A percentile compares a stretch with the other conserved stretches of the same genome.
These are phyloP conservation scores for Paratilapia polleni DNA, from an alignment of 2,113 vertebrate species.

Conservation along the genomic window DNA sequence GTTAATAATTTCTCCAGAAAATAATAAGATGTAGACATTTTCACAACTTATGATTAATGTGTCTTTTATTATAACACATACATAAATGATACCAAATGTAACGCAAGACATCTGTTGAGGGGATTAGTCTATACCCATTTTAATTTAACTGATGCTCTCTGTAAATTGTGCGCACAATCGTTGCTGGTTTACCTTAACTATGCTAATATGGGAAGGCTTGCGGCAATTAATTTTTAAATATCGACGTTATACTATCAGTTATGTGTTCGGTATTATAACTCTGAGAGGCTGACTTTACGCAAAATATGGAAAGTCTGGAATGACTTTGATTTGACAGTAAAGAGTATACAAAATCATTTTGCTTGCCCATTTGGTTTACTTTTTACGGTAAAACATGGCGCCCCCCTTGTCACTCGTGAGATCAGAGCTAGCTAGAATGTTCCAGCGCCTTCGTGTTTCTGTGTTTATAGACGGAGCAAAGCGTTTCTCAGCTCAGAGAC, in stretches of 20 bases:
- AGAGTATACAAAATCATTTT: rapidly evolving
- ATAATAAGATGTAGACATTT: no score
- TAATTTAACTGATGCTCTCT: conserved; percentile 44
- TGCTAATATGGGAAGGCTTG: rapidly evolving
- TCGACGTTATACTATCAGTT: rapidly evolving
- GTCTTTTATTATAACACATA: background rate
- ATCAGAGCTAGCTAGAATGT: conserved; percentile 60
- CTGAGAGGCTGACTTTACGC: rapidly evolving
- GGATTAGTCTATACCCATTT: background rate
- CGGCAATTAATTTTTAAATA: background rate
- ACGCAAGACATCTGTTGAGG: background rate
- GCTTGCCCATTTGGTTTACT: background rate
- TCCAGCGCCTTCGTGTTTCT: conserved; percentile 52
- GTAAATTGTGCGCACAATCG: background rate
- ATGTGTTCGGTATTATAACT: background rate
- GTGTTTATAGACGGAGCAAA: background rate
- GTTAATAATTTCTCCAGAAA: background rate
- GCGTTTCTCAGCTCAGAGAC: background rate
- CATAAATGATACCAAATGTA: background rate
- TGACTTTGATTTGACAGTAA: rapidly evolving
- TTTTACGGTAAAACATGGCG: conserved; percentile 71
- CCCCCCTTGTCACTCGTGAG: conserved; percentile 43
- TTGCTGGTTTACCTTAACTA: conserved; percentile 43
- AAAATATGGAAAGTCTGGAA: background rate
- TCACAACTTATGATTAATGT: background rate